These are phyloP conservation scores for Boloria euphrosyne DNA, from an alignment of 2,888 invertebrate genomes.

Conservation along the genomic window DNA sequence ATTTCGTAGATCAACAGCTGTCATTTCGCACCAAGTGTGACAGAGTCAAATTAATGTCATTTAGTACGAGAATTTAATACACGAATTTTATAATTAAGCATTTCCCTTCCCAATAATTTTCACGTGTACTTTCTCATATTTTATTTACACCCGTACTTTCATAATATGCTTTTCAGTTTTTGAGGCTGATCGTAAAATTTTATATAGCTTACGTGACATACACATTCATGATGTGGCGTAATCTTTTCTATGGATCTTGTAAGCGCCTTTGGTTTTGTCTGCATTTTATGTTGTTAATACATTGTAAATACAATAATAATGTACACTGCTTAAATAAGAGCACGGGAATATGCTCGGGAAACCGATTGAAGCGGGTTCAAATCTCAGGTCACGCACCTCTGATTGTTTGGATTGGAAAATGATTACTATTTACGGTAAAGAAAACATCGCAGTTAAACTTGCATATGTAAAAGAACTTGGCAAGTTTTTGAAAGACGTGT, in stretches of 20 bases:
- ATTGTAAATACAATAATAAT: too few relatives aligned
- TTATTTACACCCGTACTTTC: constrained; percentile 1
- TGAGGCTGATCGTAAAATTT: constrained; percentile 22
- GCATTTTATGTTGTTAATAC: neutral
- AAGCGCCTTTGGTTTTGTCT: too few relatives aligned
- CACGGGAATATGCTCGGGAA: too few relatives aligned
- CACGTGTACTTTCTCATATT: constrained; percentile 4
- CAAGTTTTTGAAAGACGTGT: too few relatives aligned
- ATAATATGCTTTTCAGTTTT: constrained; percentile 18
- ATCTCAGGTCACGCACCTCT: too few relatives aligned
- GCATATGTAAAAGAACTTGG: too few relatives aligned
- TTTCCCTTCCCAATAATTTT: constrained; percentile 3
- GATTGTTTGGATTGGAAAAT: too few relatives aligned
- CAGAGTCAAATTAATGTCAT: constrained; percentile 10
- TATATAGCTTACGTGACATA: constrained; percentile 18
- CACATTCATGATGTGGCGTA: constrained; percentile 14
- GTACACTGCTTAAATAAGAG: too few relatives aligned
- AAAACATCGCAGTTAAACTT: too few relatives aligned
- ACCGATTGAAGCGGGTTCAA: too few relatives aligned
- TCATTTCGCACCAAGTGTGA: neutral
- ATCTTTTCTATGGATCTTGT: neutral
- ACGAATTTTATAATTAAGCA: constrained; percentile 18
- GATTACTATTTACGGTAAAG: too few relatives aligned
- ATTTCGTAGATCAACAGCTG: constrained; percentile 1
- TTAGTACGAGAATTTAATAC: constrained; percentile 18